Base-by-base conservation (phyloP, 2,888 invertebrate species). In the Drosophila longiperda region DNA sequence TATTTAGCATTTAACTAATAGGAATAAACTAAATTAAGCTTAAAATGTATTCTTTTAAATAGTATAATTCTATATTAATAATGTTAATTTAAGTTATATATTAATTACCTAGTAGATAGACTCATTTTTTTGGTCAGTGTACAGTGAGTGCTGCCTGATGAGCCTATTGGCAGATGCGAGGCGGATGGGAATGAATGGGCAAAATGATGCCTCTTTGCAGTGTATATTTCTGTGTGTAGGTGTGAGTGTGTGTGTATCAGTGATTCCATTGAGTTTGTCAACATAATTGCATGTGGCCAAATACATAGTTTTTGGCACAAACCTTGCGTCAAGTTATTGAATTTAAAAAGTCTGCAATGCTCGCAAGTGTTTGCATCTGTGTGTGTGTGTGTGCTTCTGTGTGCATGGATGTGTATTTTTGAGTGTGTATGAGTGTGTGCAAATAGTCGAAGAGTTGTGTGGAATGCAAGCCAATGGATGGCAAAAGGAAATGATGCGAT, bases 211-310 rank as follows among this genome's bases (percentile, higher is more conserved):
- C 50, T 38, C 49, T 58, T 57, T 66, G 23, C 52, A 32, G 20
- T 33, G 20, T n/a, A 40, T 29, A 33, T 26, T 6, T n/a, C 20
- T 15, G 11, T 40, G 38, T 48, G 65, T 57, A 33, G 38, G 17
- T 36, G 3, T 55, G 26, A 36, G 42, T n/a, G 12, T 57, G 29
- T 62, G 50, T 52, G 26, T 12, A 66, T 64, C 73, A 68, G 66
- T 68, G 86, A 83, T 73, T 80, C 83, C 72, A 83, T 80, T 80
- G 71, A 69, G 70, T 83, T 78, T 60, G 84, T 81, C 87, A 87
- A 87, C 75, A 89, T 84, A 89, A 84, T 84, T 84, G 82, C 89
- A 89, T 66, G 54, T 58, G 75, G 75, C 64, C 66, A 62, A 66
- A 68, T 63, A 76, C 54, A 80, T 61, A 66, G 60, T 71, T 66